Conservation (phyloP, 2,888 invertebrate species). For the Cyclophora albipunctata region DNA sequence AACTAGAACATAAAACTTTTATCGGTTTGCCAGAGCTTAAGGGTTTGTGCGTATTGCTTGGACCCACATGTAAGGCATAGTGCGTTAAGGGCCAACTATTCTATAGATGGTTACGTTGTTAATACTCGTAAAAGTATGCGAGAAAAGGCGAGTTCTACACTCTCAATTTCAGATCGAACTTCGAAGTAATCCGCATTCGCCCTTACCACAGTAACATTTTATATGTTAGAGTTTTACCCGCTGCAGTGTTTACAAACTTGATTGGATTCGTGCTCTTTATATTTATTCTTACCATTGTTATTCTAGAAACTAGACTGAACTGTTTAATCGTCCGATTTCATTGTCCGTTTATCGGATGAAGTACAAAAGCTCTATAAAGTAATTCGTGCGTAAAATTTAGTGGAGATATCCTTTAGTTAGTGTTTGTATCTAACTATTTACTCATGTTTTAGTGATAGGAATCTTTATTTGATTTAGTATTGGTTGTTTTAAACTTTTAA, state of each 20-base stretch:
- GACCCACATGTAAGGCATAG: constrained; percentile 8
- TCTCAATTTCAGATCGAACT: too few species aligned
- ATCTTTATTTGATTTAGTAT: too few species aligned
- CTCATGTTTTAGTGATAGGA: not conserved
- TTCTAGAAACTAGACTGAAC: constrained; percentile 37
- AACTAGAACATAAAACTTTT: constrained; percentile 54
- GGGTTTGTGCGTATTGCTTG: constrained; percentile 31
- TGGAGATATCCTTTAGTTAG: constrained; percentile 11
- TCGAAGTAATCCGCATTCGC: constrained; percentile 21
- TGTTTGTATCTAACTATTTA: constrained; percentile 1
- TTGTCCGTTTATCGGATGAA: constrained; percentile 21
- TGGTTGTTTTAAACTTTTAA: too few species aligned
- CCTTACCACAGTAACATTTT: not conserved
- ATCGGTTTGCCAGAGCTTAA: constrained; percentile 23
- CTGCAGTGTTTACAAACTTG: constrained; percentile 58
- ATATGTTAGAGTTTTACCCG: constrained; percentile 12
- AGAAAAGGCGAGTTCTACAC: too few species aligned
- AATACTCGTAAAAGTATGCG: too few species aligned
- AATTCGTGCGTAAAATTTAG: constrained; percentile 25
- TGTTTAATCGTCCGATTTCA: constrained; percentile 21
- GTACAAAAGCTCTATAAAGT: constrained; percentile 17
- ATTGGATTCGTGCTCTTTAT: constrained; percentile 70
- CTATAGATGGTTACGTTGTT: too few species aligned
- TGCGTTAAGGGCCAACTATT: too few species aligned
- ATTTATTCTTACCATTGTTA: constrained; percentile 54